A percentile compares a stretch with the other conserved stretches of the same genome.
These are phyloP conservation scores for Protobothrops flavoviridis DNA, from an alignment of 2,113 vertebrate genomes.

Conservation along the genomic window DNA sequence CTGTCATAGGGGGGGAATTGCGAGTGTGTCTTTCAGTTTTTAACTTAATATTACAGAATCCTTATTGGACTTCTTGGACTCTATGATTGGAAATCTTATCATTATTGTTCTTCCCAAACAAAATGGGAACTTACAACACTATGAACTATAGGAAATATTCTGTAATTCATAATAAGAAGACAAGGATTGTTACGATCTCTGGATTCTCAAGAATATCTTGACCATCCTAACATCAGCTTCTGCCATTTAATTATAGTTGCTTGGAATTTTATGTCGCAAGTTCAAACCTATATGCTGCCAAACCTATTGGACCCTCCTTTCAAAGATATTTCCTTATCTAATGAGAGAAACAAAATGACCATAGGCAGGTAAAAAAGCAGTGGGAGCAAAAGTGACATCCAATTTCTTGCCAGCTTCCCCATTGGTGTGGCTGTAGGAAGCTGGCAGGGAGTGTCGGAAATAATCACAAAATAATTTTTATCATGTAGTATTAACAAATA, in stretches of 20 bases:
- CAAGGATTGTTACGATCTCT: background rate
- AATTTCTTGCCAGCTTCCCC: background rate
- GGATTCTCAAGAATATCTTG: background rate
- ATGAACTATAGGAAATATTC: background rate
- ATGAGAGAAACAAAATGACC: background rate
- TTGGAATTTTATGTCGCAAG: background rate
- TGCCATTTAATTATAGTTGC: background rate
- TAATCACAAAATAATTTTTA: background rate
- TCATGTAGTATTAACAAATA: background rate
- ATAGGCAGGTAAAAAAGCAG: background rate
- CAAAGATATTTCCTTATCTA: background rate
- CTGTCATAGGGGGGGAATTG: background rate
- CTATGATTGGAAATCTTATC: background rate
- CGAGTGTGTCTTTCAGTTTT: background rate
- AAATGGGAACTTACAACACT: background rate
- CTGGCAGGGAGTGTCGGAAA: background rate
- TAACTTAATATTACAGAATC: background rate
- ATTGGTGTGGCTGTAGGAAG: background rate
- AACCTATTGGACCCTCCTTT: background rate
- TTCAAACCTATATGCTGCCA: background rate
- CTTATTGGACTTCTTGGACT: background rate
- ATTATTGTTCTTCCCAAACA: background rate
- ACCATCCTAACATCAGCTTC: background rate
- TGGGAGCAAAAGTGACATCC: background rate
- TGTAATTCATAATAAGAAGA: background rate